A percentile compares a stretch with the other conserved stretches of the same genome.
phyloP scores from a whole-genome alignment of 2,888 invertebrate genomes.

The Clanis bilineata region DNA sequence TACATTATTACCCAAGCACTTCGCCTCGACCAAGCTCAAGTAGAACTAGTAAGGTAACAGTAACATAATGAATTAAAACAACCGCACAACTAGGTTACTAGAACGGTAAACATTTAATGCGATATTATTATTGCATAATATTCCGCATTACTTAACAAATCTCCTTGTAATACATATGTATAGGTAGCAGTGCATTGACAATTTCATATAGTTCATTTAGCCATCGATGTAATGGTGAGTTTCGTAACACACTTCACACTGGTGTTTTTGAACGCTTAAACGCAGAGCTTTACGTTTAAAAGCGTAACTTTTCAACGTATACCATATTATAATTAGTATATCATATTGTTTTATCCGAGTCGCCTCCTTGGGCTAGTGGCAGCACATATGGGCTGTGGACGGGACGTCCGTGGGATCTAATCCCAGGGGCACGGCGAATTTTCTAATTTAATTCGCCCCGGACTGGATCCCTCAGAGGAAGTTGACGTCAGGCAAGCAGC shows the following conservation, averaged over 20 bases:
- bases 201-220: constrained; percentile 21
- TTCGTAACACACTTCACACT: constrained; percentile 14
- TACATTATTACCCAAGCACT: too few species aligned
- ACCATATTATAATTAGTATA: too few species aligned
- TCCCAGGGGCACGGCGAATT: too few species aligned
- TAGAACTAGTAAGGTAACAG: background rate
- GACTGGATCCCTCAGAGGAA: too few species aligned
- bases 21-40: background rate
- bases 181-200: background rate
- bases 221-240: constrained; percentile 18
- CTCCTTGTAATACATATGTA: constrained; percentile 37
- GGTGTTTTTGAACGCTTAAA: background rate
- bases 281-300: background rate
- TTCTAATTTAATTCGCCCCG: too few species aligned
- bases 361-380: too few species aligned
- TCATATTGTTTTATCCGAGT: too few species aligned
- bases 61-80: background rate
- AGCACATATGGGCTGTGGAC: too few species aligned
- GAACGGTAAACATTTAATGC: constrained; percentile 18
- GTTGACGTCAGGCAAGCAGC: too few species aligned
- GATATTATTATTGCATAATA: constrained; percentile 24
- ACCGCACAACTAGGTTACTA: background rate
- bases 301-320: too few species aligned
- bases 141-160: constrained; percentile 32
- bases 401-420: too few species aligned